Evolutionary conservation across 2,113 vertebrate genomes (phyloP), one percentile per base, ranked within the genome.

Genomic region (Hoplias malabaricus): DNA sequence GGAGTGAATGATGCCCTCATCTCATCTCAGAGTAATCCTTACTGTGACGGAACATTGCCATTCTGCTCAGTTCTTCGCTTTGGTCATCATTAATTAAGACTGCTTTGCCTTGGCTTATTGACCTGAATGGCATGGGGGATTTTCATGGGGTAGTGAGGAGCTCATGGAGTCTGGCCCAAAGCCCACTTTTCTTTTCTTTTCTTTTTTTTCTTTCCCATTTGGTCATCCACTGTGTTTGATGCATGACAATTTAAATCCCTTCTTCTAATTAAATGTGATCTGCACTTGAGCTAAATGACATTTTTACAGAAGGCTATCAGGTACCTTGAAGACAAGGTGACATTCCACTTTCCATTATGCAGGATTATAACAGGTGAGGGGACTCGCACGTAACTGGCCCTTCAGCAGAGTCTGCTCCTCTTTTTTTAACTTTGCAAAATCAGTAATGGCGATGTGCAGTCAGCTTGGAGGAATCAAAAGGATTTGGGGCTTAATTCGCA

Each of bases 261-360:
- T 88, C 87, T 83, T 91, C 91, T 92, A 93, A 93, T 93, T 93
- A 93, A 93, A 92, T 92, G 91, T 90, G 90, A 93, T 93, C 90
- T 91, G 87, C 86, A 89, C 90, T 93, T 87, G 90, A 91, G 91
- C 92, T 91, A 92, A 92, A 91, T 93, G 87, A 90, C 91, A 91
- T 92, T 93, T 85, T 85, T 84, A 81, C 88, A 84, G 86, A 92
- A 88, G 88, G 89, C 90, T 91, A 91, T 91, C 89, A 89, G 89
- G 88, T 90, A 89, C 88, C 89, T 91, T 89, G 86, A 90, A 91
- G 89, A 91, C 91, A 92, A 93, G 91, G 91, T 93, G 93, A 93
- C 92, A 93, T 93, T 93, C 90, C 84, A 81, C 86, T 92, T 92
- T 91, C 89, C 90, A 91, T 92, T 92, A 90, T 87, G 88, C 83